A percentile compares a stretch with the other conserved stretches of the same genome.
Evolutionary conservation across 2,113 vertebrate species (phyloP).

Genomic region (Anoplopoma fimbria): DNA sequence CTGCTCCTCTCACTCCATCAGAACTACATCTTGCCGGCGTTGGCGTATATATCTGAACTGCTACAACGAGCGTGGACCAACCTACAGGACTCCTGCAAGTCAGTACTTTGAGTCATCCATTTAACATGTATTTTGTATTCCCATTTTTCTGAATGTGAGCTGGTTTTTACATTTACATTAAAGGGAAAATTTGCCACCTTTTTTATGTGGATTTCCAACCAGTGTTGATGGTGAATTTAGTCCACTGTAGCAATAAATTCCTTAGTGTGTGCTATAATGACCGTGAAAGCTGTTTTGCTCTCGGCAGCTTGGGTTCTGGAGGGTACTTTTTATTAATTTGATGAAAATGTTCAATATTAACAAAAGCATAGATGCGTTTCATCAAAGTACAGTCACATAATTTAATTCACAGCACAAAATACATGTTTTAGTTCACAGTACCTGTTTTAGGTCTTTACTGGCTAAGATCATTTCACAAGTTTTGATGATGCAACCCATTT

Average conservation of each 20-base stretch:
- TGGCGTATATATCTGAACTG: slow-evolving; percentile 70
- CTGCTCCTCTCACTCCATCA: slow-evolving; percentile 86
- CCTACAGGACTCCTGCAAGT: slow-evolving; percentile 92
- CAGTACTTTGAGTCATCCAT: slow-evolving; percentile 62
- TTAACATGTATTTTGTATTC: background rate
- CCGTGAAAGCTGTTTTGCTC: too few relatives aligned
- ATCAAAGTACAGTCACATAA: background rate
- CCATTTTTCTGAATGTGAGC: background rate
- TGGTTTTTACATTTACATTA: background rate
- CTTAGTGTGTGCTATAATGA: too few relatives aligned
- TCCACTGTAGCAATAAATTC: background rate
- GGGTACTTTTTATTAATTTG: too few relatives aligned
- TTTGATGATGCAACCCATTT: background rate
- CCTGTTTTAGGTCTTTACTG: background rate
- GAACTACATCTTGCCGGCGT: slow-evolving; percentile 84
- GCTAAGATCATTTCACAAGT: background rate
- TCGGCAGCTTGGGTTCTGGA: too few relatives aligned
- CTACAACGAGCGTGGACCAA: slow-evolving; percentile 85
- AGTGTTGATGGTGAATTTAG: background rate
- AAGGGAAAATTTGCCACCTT: too few relatives aligned
- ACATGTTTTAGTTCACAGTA: background rate
- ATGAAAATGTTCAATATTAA: background rate
- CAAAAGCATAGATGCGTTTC: background rate
- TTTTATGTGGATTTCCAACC: background rate
- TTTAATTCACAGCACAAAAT: background rate